Evolutionary conservation across 2,888 invertebrate species (phyloP), one percentile per base, ranked within the genome.

Genomic region (Trissolcus japonicus): DNA sequence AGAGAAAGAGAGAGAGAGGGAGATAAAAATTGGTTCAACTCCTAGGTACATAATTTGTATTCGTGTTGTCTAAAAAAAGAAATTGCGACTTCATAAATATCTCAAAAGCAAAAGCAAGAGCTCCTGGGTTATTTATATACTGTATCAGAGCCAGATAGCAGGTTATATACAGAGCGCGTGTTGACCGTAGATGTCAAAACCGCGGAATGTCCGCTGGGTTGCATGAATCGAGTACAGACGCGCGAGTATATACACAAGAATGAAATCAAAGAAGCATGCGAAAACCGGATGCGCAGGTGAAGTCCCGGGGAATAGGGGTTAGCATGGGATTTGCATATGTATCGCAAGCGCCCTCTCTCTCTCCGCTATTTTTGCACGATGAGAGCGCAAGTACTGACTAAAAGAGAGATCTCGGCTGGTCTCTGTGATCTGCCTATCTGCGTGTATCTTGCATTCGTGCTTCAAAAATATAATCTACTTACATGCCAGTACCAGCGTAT

Each of bases 281-380:
- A 85, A 85, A 86, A 86, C 86, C 86, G 86, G 86, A 86, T 86
- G 82, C 84, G 86, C 86, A 86, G 86, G 86, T 86, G 86, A 86
- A 86, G 86, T 84, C 80, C 79, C 59, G 50, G 55, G 73, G 79
- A 80, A 80, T 80, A 78, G 81, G 82, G 82, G 81, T 81, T 83
- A 57, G 76, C 60, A 71, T 69, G 6, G n/a, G 51, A 86, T 86
- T 86, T 83, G 82, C 86, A 86, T 86, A 85, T 82, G 83, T 83
- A 84, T 85, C 81, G 79, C 59, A 54, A 57, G 72, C 40, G 69
- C 25, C 21, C 25, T 54, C 53, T 53, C 25, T 13, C 17, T 54
- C 53, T 11, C 14, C 46, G 46, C 25, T 46, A 46, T 46, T 46
- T 46, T 46, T 46, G 46, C 46, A 46, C 46, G 46, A 46, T n/a